Percentiles rank a stretch among this genome's conserved stretches.
phyloP scores from a whole-genome alignment of 2,113 vertebrate species.

The Neopipo cinnamomea region DNA sequence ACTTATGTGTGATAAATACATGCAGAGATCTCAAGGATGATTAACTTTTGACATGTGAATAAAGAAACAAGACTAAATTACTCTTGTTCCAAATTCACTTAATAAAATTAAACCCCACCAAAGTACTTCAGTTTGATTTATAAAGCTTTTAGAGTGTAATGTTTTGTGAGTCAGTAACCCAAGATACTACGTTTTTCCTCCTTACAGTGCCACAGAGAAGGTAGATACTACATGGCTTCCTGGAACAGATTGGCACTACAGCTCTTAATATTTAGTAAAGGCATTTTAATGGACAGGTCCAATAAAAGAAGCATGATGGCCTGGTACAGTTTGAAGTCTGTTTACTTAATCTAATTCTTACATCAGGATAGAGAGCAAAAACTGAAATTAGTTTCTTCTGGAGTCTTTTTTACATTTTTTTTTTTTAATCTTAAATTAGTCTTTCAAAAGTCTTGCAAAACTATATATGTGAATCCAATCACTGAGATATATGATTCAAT shows the following conservation, averaged over 20 bases:
- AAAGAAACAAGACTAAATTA: conserved; percentile 42
- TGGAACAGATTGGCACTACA: neutral
- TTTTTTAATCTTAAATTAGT: neutral
- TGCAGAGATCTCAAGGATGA: conserved; percentile 6
- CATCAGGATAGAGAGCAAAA: neutral
- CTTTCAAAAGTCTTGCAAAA: neutral
- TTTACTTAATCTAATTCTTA: neutral
- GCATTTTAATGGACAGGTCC: neutral
- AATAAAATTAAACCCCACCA: neutral
- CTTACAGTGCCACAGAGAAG: neutral
- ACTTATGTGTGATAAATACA: neutral
- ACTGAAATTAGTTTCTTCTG: neutral
- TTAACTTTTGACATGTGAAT: conserved; percentile 38
- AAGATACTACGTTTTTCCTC: neutral
- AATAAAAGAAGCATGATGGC: neutral
- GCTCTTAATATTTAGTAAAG: neutral
- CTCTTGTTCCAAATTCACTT: conserved; percentile 2
- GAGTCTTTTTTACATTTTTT: neutral
- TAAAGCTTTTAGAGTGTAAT: conserved; percentile 6
- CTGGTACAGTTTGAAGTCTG: neutral
- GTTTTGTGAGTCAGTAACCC: neutral
- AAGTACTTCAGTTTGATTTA: conserved; percentile 38
- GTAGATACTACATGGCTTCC: neutral
- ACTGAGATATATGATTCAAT: neutral
- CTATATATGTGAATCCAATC: neutral